Evolutionary conservation across 2,797 vertebrate genomes (phyloP), one percentile per base, ranked within the genome.

Genomic region (Micropoecilia bifurca): DNA sequence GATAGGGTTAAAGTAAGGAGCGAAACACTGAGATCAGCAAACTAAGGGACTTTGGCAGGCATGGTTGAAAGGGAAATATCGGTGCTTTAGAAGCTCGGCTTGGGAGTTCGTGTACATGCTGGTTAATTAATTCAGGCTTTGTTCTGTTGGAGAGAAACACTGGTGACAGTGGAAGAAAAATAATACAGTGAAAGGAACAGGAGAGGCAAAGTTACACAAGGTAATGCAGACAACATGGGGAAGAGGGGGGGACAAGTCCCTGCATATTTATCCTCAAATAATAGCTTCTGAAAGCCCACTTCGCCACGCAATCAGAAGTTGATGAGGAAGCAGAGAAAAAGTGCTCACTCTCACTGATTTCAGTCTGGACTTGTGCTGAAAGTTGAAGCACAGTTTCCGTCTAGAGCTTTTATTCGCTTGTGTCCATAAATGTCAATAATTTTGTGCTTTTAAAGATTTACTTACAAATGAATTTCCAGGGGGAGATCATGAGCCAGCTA

Each of bases 41-140:
- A 83, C 85, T 77, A 86, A 85, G 88, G 75, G 80, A 90, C 91
- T 88, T 83, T 91, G 92, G 91, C 90, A 88, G 89, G 89, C 79
- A 48, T 81, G 36, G 85, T 81, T 82, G 2, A n/a, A 39, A 39
- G 43, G 71, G 28, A 39, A 57, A 46, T 78, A 87, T 83, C 83
- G 87, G 90, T 85, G 83, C 86, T 83, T 71, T 87, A 84, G 50
- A 86, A 79, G 75, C 82, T 85, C 82, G 83, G 81, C 82, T 79
- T 83, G 87, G 91, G 93, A 93, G 81, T 76, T 90, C 79, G 76
- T 68, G 36, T 89, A 90, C 88, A 83, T 85, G 75, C 82, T 78
- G 74, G 88, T 88, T 94, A 91, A 93, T 95, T 94, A 92, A 95
- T 94, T 92, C 92, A 89, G 89, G 83, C 90, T 93, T 94, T 95